phyloP scores from a whole-genome alignment of 1,140 invertebrate genomes.

The Drosophila sechellia region DNA sequence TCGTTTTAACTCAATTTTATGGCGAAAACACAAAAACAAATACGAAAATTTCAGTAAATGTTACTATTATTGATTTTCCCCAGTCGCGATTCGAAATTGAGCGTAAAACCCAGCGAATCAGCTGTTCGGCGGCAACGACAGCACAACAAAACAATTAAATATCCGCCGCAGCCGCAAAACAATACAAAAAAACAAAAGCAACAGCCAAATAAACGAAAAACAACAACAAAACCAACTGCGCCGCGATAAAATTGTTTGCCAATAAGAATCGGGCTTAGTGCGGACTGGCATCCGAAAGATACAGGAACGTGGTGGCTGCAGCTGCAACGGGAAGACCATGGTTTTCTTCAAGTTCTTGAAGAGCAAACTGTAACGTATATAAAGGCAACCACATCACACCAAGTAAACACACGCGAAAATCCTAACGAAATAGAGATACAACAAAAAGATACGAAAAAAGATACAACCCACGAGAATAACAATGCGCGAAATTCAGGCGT shows the following conservation, averaged over 20 bases:
- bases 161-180: constrained; percentile 8
- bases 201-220: neutral
- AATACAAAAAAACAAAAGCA: neutral
- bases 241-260: constrained; percentile 54
- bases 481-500: constrained; percentile 63
- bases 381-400: constrained; percentile 4
- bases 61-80: constrained; percentile 49
- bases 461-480: constrained; percentile 28
- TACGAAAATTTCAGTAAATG: constrained; percentile 44
- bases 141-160: constrained; percentile 18
- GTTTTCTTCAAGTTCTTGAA: constrained; percentile 52
- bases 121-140: constrained; percentile 25
- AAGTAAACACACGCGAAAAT: constrained; percentile 10
- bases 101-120: constrained; percentile 41
- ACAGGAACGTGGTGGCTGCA: constrained; percentile 38
- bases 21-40: constrained; percentile 15
- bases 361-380: constrained; percentile 66
- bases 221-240: constrained; percentile 16
- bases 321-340: constrained; percentile 35
- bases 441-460: neutral
- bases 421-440: neutral
- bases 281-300: constrained; percentile 48
- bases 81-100: constrained; percentile 42
- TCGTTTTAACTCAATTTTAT: constrained; percentile 28
- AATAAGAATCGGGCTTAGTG: constrained; percentile 70